phyloP scores from a whole-genome alignment of 2,888 invertebrate genomes.

The Pasiphila rectangulata region DNA sequence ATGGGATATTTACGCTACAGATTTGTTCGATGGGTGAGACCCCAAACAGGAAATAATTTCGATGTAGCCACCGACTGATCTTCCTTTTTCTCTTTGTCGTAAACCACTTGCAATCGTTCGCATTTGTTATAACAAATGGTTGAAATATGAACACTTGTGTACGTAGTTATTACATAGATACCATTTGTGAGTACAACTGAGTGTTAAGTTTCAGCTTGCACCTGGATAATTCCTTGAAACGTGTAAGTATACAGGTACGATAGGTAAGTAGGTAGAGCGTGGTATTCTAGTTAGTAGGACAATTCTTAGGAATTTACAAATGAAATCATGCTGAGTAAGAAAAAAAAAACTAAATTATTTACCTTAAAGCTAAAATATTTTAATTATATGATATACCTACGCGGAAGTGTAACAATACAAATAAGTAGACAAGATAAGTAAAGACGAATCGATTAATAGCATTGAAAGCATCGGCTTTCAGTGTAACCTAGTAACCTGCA shows the following conservation, averaged over 20 bases:
- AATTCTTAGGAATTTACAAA: not conserved
- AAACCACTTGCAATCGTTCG: conserved; percentile 49
- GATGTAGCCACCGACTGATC: conserved; percentile 64
- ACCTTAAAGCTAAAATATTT: no score
- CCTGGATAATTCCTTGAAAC: conserved; percentile 36
- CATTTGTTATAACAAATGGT: conserved; percentile 40
- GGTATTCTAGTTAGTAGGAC: not conserved
- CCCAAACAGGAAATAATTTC: conserved; percentile 68
- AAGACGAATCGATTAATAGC: no score
- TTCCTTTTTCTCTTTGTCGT: conserved; percentile 45
- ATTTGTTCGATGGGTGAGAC: conserved; percentile 72
- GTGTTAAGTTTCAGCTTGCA: conserved; percentile 47
- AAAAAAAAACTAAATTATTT: no score
- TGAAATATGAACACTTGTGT: conserved; percentile 53
- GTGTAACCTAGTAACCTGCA: no score
- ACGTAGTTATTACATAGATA: conserved; percentile 50
- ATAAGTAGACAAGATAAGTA: no score
- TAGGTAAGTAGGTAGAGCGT: not conserved
- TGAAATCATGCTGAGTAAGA: no score
- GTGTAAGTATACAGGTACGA: not conserved
- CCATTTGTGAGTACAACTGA: conserved; percentile 35
- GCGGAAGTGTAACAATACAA: no score
- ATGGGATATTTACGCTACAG: conserved; percentile 72
- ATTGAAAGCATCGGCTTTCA: no score
- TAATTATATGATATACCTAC: no score